Evolutionary conservation across 2,888 invertebrate genomes (phyloP).

Genomic region (Linyphia triangularis): DNA sequence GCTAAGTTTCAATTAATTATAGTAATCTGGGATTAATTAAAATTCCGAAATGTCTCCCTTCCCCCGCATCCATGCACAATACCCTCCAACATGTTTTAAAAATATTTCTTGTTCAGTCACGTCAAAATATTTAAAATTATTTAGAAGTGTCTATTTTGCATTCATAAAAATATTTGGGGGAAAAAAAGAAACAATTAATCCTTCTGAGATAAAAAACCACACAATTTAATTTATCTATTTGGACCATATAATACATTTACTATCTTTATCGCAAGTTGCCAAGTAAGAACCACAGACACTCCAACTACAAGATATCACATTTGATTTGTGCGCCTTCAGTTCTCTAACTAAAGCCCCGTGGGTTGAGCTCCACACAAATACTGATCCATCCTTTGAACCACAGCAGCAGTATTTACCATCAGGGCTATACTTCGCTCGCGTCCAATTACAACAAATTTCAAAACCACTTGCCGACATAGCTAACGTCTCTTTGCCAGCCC

Average conservation of each 20-base stretch:
- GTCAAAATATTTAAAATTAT: no score
- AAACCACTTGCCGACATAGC: slow-evolving; percentile 92
- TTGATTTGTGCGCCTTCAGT: slow-evolving; percentile 84
- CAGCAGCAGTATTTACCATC: slow-evolving; percentile 92
- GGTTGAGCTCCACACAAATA: slow-evolving; percentile 93
- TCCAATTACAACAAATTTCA: slow-evolving; percentile 96
- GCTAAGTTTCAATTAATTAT: no score
- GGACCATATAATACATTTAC: slow-evolving; percentile 61
- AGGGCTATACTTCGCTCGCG: slow-evolving; percentile 94
- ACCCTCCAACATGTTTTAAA: no score
- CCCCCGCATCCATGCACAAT: no score
- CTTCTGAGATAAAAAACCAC: no score
- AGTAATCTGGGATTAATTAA: no score
- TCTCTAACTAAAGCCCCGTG: slow-evolving; percentile 87
- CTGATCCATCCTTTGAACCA: slow-evolving; percentile 93
- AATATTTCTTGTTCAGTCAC: no score
- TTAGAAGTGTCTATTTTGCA: no score
- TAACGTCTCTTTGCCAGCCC: slow-evolving; percentile 90
- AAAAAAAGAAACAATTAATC: no score
- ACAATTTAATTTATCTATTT: not conserved
- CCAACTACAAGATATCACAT: slow-evolving; percentile 60
- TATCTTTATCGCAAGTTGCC: slow-evolving; percentile 49
- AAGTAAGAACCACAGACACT: slow-evolving; percentile 61
- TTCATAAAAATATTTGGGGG: no score
- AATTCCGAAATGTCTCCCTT: no score